A percentile compares a stretch with the other conserved stretches of the same genome.
Evolutionary conservation across 1,140 invertebrate genomes (phyloP).

Genomic region (Cyclargus thomasi): DNA sequence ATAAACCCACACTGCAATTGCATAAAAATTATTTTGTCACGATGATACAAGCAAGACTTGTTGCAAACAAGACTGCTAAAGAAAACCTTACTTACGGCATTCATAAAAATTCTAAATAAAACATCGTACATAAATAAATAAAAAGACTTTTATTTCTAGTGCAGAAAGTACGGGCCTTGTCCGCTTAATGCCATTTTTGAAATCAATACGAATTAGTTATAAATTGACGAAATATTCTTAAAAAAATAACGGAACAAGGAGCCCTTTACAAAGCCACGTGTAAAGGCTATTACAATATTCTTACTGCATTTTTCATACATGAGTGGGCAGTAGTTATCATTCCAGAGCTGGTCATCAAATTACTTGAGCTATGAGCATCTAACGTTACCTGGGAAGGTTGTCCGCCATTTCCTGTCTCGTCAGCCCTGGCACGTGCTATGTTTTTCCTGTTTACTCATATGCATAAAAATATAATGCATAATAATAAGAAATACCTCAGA

Average conservation of each 20-base stretch:
- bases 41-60: neutral
- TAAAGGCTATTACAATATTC: too few species aligned
- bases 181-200: too few species aligned
- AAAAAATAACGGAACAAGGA: too few species aligned
- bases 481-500: neutral
- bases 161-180: too few species aligned
- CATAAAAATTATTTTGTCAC: neutral
- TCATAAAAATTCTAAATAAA: too few species aligned
- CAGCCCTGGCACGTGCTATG: conserved; percentile 1
- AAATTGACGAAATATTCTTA: too few species aligned
- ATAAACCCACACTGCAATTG: neutral
- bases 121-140: too few species aligned
- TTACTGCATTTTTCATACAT: neutral
- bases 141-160: too few species aligned
- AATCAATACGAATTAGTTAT: too few species aligned
- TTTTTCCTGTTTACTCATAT: conserved; percentile 7
- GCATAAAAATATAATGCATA: neutral
- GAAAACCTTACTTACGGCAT: too few species aligned
- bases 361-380: neutral
- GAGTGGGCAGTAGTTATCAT: neutral
- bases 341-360: neutral
- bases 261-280: too few species aligned
- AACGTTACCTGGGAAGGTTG: conserved; percentile 2
- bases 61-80: too few species aligned
- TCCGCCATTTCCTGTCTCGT: neutral